A percentile compares a stretch with the other conserved stretches of the same genome.
Evolutionary conservation across 2,797 vertebrate genomes (phyloP).

Genomic region (Lepus oiostolus): DNA sequence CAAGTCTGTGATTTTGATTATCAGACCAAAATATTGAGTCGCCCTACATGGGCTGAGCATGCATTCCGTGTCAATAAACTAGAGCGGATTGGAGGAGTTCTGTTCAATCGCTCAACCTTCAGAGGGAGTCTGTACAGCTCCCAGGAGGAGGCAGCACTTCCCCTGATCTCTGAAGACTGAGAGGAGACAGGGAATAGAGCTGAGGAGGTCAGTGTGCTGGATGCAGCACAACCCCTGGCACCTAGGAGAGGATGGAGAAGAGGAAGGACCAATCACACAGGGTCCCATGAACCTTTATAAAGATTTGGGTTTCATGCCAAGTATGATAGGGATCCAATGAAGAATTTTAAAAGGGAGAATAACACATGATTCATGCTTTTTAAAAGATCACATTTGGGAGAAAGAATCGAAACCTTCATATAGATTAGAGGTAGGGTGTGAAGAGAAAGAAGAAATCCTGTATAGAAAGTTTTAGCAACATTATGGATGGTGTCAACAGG

Average conservation of each 20-base stretch:
- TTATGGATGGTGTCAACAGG: accelerated
- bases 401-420: neutral
- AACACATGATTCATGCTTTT: neutral
- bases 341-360: neutral
- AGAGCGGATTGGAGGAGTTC: neutral
- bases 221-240: neutral
- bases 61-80: accelerated
- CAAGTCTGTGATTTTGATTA: neutral
- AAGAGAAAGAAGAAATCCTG: neutral
- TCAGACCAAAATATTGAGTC: neutral
- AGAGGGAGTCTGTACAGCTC: neutral
- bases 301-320: neutral
- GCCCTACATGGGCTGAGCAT: neutral
- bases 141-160: neutral
- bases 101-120: neutral
- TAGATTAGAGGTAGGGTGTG: neutral
- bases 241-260: neutral
- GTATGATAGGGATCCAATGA: neutral
- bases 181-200: neutral
- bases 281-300: neutral
- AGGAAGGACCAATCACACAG: neutral
- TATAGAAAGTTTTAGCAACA: accelerated
- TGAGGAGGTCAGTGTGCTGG: neutral
- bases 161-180: neutral
- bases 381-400: neutral